Evolutionary conservation across 2,888 invertebrate species (phyloP).

Genomic region (Drosophila histrio): DNA sequence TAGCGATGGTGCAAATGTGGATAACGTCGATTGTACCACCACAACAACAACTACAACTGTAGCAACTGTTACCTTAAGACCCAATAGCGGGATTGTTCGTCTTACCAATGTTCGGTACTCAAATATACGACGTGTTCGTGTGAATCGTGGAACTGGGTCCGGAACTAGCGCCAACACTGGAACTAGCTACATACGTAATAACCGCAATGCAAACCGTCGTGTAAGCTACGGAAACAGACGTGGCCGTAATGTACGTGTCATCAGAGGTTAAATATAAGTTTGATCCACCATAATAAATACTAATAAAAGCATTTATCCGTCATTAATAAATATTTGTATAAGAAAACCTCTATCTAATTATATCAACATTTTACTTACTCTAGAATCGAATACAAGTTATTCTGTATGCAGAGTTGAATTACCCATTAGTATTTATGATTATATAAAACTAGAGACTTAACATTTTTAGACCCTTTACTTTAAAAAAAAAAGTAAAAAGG

Average conservation of each 20-base stretch:
- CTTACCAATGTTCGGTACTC: constrained; percentile 8
- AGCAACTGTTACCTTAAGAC: background rate
- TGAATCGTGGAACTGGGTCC: background rate
- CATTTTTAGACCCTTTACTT: too few relatives aligned
- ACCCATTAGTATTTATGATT: too few relatives aligned
- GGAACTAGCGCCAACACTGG: background rate
- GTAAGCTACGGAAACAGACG: background rate
- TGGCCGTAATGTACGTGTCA: background rate
- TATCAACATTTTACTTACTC: background rate
- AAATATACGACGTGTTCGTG: constrained; percentile 3
- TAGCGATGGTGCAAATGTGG: background rate
- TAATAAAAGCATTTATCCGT: too few relatives aligned
- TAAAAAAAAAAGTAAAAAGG: too few relatives aligned
- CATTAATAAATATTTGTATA: background rate
- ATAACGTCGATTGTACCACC: constrained; percentile 26
- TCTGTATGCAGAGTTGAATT: too few relatives aligned
- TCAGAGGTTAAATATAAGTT: background rate
- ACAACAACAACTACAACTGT: constrained; percentile 36
- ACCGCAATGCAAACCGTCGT: background rate
- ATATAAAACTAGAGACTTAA: too few relatives aligned
- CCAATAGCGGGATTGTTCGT: background rate
- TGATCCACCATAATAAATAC: too few relatives aligned
- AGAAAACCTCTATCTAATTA: background rate
- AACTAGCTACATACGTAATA: background rate
- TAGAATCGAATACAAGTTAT: background rate